Evolutionary conservation across 2,888 invertebrate species (phyloP), one percentile per base, ranked within the genome.

Genomic region (Cheilosia variabilis): DNA sequence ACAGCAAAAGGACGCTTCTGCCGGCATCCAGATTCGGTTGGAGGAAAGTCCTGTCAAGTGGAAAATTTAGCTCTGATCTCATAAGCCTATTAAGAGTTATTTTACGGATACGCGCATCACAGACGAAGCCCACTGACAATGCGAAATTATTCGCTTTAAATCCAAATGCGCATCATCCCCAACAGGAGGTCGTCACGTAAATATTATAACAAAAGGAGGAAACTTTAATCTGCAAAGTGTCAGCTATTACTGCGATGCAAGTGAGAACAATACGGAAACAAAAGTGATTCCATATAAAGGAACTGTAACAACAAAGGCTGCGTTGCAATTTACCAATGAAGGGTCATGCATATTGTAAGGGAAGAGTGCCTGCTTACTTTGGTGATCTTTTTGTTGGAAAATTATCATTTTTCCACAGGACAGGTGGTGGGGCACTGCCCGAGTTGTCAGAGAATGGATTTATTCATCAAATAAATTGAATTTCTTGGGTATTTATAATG

Each of bases 1-100:
- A 62, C 86, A 71, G 43, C 47, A 17, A 50, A 66, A 62, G 65
- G 71, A 81, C 47, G 19, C 24, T 31, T 10, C 10, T 9, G 27
- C 2, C 34, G 37, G 4, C 31, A 37, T 19, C 31, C 24, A 60
- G 53, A 65, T 52, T 24, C 41, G 65, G 43, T n/a, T 9, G 24
- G 69, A 60, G 52, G 34, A 45, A 84, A 75, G 52, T 47, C n/a
- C 57, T 34, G 31, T 62, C 68, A 77, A 77, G 66, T 66, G 72
- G 71, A 72, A 81, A 66, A 55, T 72, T 77, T 81, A 77, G 62
- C 62, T 66, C 55, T 86, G 71, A 86, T 86, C 84, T 65, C 53
- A 77, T 86, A 86, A 86, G 86, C 86, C 86, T 86, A 86, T 86
- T 86, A 86, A 62, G 34, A 57, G 62, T 77, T 66, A 86, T 81